Evolutionary conservation across 2,888 invertebrate genomes (phyloP), one percentile per base, ranked within the genome.

Genomic region (Leptinotarsa tumamoca): DNA sequence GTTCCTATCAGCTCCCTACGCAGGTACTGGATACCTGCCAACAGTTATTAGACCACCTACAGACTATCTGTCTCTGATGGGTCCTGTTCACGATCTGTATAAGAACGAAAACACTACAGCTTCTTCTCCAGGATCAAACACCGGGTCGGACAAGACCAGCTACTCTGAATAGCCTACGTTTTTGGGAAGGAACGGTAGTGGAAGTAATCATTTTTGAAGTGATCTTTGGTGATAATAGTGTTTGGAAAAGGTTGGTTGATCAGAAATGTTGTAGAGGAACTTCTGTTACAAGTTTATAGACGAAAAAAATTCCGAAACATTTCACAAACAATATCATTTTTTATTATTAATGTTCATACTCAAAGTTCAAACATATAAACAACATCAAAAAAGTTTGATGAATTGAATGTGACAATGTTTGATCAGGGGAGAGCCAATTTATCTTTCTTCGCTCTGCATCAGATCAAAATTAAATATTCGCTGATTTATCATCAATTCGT

Each of bases 1-100:
- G 76, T 95, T 96, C 87, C 88, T 96, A 1, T 93, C 95, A 0
- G 95, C 95, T 0, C 95, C 95, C 0, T 95, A 95, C 86, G 92
- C 94, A 18, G 95, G 95, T 4, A 95, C 95, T 0, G 95, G 95
- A 1, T 96, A 95, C 85, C 88, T 96, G 71, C 94, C 95, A 0
- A 95, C 95, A 0, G 94, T 96, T 27, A 94, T 95, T 85, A 90
- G 91, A 82, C 89, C 89, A 13, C 87, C 89, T 2, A 84, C 87
- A 5, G 87, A 88, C 70, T 88, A 88, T 77, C 77, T 88, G 61
- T 85, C 89, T 13, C 80, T 89, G 79, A 85, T 89, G 73, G 85
- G 88, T 27, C 82, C 87, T 50, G 84, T 89, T 71, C 89, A 88
- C 81, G 89, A 89, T 63, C 77, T 89, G 49, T 89, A 89, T 81